Evolutionary conservation across 2,797 vertebrate species (phyloP), one percentile per base, ranked within the genome.

Genomic region (Mormyrus hasselquistii): DNA sequence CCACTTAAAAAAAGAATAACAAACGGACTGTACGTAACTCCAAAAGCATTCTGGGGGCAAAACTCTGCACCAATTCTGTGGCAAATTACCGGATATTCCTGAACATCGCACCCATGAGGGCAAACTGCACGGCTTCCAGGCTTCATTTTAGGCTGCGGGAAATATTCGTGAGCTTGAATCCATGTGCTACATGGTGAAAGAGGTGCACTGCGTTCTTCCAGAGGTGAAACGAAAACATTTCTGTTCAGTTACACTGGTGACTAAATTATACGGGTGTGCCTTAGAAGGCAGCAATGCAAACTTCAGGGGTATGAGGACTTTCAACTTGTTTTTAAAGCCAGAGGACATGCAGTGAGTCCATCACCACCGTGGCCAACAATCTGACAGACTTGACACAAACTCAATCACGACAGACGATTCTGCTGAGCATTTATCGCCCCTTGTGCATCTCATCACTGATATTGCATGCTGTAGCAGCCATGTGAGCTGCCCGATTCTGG

Each of bases 401-500:
- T 44, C 89, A 44, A 87, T 87, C 65, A 41, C 55, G 2, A 47
- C 88, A 88, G 89, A 90, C 44, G 1, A 65, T 25, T 52, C 0
- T 0, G 47, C 62, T 87, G 85, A 55, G 84, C 10, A 82, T 44
- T 2, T 34, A 22, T 25, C 73, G 2, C 7, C 2, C 47, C 47
- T 16, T 89, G 89, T 82, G 19, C 59, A 87, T 84, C 89, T 91
- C 88, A 89, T 57, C 87, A 52, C 49, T 76, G 55, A 89, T 85
- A 88, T 76, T 87, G 91, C 73, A 89, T 89, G 92, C 92, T 90
- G 90, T 90, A 88, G 89, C 89, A 89, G 55, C 89, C 90, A 88
- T 55, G 88, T 62, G 87, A 90, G 89, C 69, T 12, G 86, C n/a
- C 47, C 5, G 14, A 12, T 53, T 88, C 22, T 38, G 19, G 16